Percentiles rank a stretch among this genome's conserved stretches.
Conservation (phyloP, 1,140 invertebrate genomes). For the Cheumatopsyche charites region DNA sequence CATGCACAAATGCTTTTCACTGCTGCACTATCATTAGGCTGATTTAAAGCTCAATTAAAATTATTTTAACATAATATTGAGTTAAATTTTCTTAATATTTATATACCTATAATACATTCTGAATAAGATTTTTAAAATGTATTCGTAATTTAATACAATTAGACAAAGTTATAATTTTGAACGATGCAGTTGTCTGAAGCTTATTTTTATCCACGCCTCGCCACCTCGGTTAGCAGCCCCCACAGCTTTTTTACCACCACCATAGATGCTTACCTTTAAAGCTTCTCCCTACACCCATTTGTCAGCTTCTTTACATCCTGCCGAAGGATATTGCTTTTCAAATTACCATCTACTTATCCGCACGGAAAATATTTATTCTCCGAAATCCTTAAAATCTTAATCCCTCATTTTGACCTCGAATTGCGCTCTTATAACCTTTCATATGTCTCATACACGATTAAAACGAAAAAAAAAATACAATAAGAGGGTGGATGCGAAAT, state of each 20-base stretch:
- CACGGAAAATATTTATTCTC: constrained; percentile 47
- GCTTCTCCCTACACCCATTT: constrained; percentile 44
- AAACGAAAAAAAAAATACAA: not conserved
- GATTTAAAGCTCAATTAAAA: no score
- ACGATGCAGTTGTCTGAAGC: constrained; percentile 15
- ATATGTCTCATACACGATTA: not conserved
- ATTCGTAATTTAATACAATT: not conserved
- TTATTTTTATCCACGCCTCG: constrained; percentile 43
- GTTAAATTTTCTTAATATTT: no score
- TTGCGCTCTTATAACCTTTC: not conserved
- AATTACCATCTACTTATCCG: constrained; percentile 49
- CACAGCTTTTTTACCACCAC: constrained; percentile 35
- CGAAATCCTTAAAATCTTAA: constrained; percentile 33
- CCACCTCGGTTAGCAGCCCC: constrained; percentile 31
- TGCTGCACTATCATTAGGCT: no score
- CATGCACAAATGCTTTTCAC: no score
- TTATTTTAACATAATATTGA: no score
- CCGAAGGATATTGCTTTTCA: constrained; percentile 50
- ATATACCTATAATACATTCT: not conserved
- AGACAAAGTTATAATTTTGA: not conserved
- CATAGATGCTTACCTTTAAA: constrained; percentile 45
- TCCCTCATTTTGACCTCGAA: constrained; percentile 2
- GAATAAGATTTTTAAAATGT: not conserved
- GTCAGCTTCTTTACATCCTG: constrained; percentile 49
- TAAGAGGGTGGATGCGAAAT: constrained; percentile 26